Conservation (phyloP, 2,888 invertebrate genomes). For the Dyspetes luteomarginatus region DNA sequence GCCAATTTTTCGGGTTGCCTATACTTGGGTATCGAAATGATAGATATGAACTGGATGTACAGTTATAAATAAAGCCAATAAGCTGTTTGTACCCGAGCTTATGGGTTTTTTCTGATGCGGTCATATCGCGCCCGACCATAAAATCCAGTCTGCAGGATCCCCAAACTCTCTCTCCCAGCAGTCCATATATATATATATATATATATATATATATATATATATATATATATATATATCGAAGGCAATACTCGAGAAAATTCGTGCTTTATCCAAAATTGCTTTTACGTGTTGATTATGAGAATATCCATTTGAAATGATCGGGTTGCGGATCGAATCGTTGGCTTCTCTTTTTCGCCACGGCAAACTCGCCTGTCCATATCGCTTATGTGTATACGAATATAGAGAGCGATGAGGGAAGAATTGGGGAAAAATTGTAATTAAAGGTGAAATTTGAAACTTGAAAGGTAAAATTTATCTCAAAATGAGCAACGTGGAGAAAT, state of each 20-base stretch:
- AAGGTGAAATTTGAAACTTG: not conserved
- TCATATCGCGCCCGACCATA: not conserved
- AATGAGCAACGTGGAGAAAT: no score
- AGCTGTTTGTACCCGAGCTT: conserved; percentile 40
- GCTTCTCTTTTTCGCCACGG: not conserved
- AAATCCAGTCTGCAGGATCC: not conserved
- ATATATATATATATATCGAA: no score
- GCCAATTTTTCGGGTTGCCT: not conserved
- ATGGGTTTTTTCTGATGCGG: not conserved
- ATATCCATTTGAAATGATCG: not conserved
- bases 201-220: no score
- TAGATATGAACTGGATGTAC: conserved; percentile 34
- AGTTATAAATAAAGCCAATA: conserved; percentile 53
- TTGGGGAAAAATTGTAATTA: not conserved
- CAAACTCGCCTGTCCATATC: not conserved
- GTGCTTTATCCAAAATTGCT: not conserved
- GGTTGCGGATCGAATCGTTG: not conserved
- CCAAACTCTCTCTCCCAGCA: no score
- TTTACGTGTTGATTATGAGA: not conserved
- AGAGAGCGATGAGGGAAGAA: conserved; percentile 10
- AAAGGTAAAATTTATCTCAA: no score
- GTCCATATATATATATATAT: no score
- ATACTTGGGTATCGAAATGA: conserved; percentile 37
- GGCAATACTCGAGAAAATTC: conserved; percentile 18
- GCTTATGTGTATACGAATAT: not conserved